These are phyloP conservation scores for Myxocyprinus asiaticus DNA, from an alignment of 2,113 vertebrate species.

Conservation along the genomic window DNA sequence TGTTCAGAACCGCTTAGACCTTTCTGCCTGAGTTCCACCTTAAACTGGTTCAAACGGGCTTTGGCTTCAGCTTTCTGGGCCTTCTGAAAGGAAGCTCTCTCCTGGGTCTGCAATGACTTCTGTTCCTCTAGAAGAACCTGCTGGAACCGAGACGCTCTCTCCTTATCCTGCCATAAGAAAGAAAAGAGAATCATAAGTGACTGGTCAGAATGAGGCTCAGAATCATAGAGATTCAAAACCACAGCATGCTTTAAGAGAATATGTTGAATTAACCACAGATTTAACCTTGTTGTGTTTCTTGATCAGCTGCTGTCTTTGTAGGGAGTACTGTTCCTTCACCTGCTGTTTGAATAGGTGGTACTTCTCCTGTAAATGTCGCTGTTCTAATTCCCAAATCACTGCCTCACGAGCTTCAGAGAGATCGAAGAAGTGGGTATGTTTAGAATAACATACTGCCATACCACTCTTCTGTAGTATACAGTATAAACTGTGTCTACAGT, in stretches of 20 bases:
- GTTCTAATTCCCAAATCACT: conserved; percentile 71
- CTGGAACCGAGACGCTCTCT: conserved; percentile 69
- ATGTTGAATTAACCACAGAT: not conserved
- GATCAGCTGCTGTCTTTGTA: conserved; percentile 72
- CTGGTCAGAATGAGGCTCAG: not conserved
- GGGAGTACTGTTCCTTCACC: conserved; percentile 68
- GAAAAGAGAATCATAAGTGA: not conserved
- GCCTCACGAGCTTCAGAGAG: conserved; percentile 66
- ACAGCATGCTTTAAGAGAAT: not conserved
- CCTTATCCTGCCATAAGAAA: conserved; percentile 63
- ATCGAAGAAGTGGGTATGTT: too few species aligned
- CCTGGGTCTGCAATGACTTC: conserved; percentile 62
- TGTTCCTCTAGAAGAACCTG: conserved; percentile 66
- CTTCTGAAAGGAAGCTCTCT: conserved; percentile 62
- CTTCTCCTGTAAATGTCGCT: conserved; percentile 74
- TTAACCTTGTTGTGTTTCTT: conserved; percentile 70
- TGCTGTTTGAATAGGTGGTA: conserved; percentile 77
- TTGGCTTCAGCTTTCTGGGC: conserved; percentile 64
- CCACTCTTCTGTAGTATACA: too few species aligned
- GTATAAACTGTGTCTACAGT: too few species aligned
- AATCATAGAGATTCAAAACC: not conserved
- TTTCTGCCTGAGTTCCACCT: conserved; percentile 64
- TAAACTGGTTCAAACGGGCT: conserved; percentile 59
- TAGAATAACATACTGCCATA: too few species aligned
- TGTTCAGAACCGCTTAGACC: conserved; percentile 58